Evolutionary conservation across 2,797 vertebrate species (phyloP), one percentile per base, ranked within the genome.

Genomic region (Adrianichthys oophorus): DNA sequence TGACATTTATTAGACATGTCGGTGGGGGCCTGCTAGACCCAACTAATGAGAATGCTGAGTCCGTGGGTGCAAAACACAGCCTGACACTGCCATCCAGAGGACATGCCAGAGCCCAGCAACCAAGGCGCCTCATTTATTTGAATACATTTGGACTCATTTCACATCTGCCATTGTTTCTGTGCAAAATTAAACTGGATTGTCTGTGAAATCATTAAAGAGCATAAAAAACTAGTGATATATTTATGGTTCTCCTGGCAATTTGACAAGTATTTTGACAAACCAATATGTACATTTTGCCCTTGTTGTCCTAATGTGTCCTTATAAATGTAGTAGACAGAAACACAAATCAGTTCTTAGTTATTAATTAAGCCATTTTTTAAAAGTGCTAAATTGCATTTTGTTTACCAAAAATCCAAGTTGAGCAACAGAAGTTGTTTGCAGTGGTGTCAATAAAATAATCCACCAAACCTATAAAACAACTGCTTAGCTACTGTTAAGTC

Each of bases 1-100:
- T 94, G 94, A 96, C 95, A 94, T 96, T 96, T 95, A 95, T 98
- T 94, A 94, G 94, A 94, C 94, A 90, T 94, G 95, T 95, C 92
- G 92, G 93, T 93, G 94, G 92, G 93, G 94, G 93, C 92, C 91
- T 85, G 75, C 80, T 80, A 85, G 80, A 87, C 79, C 80, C 76
- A 82, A 86, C 85, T 91, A 88, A 89, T 91, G 84, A 90, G 85
- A 75, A 64, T 55, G 62, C 71, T 4, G n/a, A 41, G 48, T 42
- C 56, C 58, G 59, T 47, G 55, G 18, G 57, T 15, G 60, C 81
- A 76, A 37, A 37, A 51, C 62, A 55, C 77, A 91, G 91, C 81
- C 90, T 86, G 86, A 91, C 85, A 93, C 87, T 92, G 90, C 90
- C 92, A 91, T 91, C 92, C 88, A 91, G 89, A 87, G 92, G 85